Base-by-base conservation (phyloP, 1,140 invertebrate genomes). In the Lasioglossum albipes region DNA sequence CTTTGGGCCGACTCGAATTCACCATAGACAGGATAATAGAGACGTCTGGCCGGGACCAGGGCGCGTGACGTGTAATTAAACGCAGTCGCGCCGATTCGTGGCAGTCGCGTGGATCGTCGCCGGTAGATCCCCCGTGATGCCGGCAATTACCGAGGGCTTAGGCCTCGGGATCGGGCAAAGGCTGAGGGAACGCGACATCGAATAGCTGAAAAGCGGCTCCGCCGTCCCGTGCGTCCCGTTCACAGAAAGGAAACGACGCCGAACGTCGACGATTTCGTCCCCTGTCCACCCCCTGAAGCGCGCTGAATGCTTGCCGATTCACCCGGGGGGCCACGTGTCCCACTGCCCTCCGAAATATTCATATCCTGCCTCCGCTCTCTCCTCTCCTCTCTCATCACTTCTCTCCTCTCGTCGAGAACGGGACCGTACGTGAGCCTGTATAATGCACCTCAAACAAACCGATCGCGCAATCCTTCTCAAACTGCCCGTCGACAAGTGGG, bases 11-110 rank as follows among this genome's bases (percentile, higher is more conserved):
- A 36, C 10, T 49, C 45, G 9, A 12, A 12, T 13, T 49, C 9
- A 12, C 13, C n/a, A 41, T 18, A 7, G 27, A n/a, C 4, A 10
- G 12, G 75, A 74, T 83, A 83, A 83, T 83, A 83, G 81, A 83
- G 66, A 80, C 70, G 81, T 80, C 62, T 31, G 65, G 81, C 2
- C 49, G 13, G 36, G 36, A 36, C 36, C 41, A 73, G 65, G 84
- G 83, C 89, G 89, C 90, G 87, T 91, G 90, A 91, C 89, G 88
- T 90, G 89, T 91, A 92, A 93, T 92, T 92, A 92, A 92, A 92
- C 86, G 84, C 85, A 80, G 84, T 81, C 86, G 70, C 75, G 85
- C 71, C 84, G 84, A 85, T 89, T 86, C 78, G 66, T 61, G 22
- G 77, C 52, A 88, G 89, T 91, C 90, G 85, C 90, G 91, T 86